These are phyloP conservation scores for Zygothrica quintamaculata DNA, from an alignment of 2,888 invertebrate genomes.

Conservation along the genomic window DNA sequence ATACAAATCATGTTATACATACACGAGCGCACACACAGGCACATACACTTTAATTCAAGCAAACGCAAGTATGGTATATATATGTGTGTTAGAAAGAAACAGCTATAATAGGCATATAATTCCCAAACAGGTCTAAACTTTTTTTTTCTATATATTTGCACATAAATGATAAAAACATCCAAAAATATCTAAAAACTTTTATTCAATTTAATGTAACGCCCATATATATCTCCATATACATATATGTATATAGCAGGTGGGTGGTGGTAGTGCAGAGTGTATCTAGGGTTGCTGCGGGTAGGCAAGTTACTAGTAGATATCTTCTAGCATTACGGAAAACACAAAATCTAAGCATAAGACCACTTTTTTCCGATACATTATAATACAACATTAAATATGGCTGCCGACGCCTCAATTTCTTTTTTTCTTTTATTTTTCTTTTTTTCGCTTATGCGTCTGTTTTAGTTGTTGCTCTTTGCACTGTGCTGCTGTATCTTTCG, in stretches of 20 bases:
- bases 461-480: constrained; percentile 61
- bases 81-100: constrained; percentile 50
- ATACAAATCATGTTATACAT: constrained; percentile 51
- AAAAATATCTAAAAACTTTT: too few species aligned
- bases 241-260: constrained; percentile 3
- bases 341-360: constrained; percentile 17
- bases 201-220: too few species aligned
- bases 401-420: constrained; percentile 51
- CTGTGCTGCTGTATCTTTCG: constrained; percentile 70
- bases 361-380: constrained; percentile 35
- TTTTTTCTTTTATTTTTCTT: constrained; percentile 5
- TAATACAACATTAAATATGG: constrained; percentile 45
- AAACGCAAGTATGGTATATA: constrained; percentile 13
- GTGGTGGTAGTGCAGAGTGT: too few species aligned
- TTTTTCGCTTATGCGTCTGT: constrained; percentile 41
- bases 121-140: constrained; percentile 32
- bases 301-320: background rate
- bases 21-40: constrained; percentile 41
- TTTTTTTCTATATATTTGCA: too few species aligned
- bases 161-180: too few species aligned
- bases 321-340: constrained; percentile 17
- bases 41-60: constrained; percentile 25
- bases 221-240: constrained; percentile 5
- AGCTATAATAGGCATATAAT: constrained; percentile 56
- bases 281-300: too few species aligned